These are phyloP conservation scores for Diplosoma virens DNA, from an alignment of 23 tunicate species.

Conservation along the genomic window DNA sequence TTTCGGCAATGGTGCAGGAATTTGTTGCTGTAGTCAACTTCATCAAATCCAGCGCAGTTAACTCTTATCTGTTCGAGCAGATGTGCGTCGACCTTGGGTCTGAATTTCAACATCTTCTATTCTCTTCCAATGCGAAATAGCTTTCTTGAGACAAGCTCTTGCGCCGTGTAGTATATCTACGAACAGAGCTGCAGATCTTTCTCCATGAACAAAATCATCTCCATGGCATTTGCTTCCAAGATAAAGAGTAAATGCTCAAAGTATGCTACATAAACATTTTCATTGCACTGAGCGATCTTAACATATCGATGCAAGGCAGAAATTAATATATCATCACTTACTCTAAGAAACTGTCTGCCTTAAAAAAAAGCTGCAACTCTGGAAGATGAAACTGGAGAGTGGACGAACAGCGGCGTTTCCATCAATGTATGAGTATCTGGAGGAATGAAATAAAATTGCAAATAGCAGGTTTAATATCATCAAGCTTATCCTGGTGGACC, in stretches of 20 bases:
- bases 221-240: slow-evolving; percentile 48
- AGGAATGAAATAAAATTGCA: slow-evolving; percentile 1
- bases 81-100: slow-evolving; percentile 43
- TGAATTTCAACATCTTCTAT: slow-evolving; percentile 46
- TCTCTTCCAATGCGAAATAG: too few relatives aligned
- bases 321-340: slow-evolving; percentile 32
- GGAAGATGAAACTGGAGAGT: slow-evolving; percentile 33
- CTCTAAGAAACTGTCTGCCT: slow-evolving; percentile 29
- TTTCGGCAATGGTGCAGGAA: slow-evolving; percentile 48
- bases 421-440: slow-evolving; percentile 14
- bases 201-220: slow-evolving; percentile 42
- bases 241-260: slow-evolving; percentile 49
- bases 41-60: slow-evolving; percentile 47
- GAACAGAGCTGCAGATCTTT: slow-evolving; percentile 59
- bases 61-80: too few relatives aligned
- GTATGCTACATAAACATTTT: slow-evolving; percentile 2
- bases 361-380: slow-evolving; percentile 30
- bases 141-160: slow-evolving; percentile 35
- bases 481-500: not conserved
- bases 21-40: slow-evolving; percentile 46
- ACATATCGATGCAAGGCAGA: slow-evolving; percentile 19
- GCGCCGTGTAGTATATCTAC: slow-evolving; percentile 47
- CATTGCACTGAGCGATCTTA: slow-evolving; percentile 25
- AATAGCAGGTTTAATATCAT: too few relatives aligned
- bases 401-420: too few relatives aligned